Base-by-base conservation (phyloP, 2,888 invertebrate genomes). In the Ypsolopha scabrella region DNA sequence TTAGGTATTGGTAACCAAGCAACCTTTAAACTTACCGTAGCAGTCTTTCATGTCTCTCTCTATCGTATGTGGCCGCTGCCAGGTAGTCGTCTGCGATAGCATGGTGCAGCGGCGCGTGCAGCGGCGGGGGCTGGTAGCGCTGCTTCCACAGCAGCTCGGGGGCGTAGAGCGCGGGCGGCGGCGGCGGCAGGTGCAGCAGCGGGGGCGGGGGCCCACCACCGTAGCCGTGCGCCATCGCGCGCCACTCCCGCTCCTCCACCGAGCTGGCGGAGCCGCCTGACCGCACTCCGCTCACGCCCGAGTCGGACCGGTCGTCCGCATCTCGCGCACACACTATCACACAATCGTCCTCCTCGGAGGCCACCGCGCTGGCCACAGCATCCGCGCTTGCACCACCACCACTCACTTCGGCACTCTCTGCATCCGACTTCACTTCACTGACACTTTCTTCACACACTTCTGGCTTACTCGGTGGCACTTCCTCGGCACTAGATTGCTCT, bases 191-290 rank as follows among this genome's bases (percentile, higher is more conserved):
- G 67, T 79, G 83, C 70, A 75, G 76, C 69, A 80, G 73, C 66
- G 75, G 87, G 75, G 83, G 83, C 63, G 80, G 89, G 63, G 90
- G 90, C 64, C 91, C 92, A 81, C 92, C 92, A 66, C 91, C 90
- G 73, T 81, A 83, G 80, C 90, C 80, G 91, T 92, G 92, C 72
- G 91, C 90, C 82, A 89, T 89, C 73, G 92, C 92, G 75, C 93
- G 88, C 75, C 92, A 92, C 80, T 92, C 92, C 76, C 92, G 89
- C 75, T 92, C 92, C 70, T 92, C 93, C 78, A 91, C 91, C 64
- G 93, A 90, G 80, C 93, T 93, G 88, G 93, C 93, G 70, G 87
- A 87, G 63, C 91, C 89, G 66, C 90, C 90, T 68, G 91, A 91
- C 65, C 92, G 89, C 69, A 92, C 85, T 53, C 92, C 92, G 80